Percentiles rank a stretch among this genome's conserved stretches.
These are phyloP conservation scores for Musca vetustissima DNA, from an alignment of 1,140 invertebrate genomes.

Conservation along the genomic window DNA sequence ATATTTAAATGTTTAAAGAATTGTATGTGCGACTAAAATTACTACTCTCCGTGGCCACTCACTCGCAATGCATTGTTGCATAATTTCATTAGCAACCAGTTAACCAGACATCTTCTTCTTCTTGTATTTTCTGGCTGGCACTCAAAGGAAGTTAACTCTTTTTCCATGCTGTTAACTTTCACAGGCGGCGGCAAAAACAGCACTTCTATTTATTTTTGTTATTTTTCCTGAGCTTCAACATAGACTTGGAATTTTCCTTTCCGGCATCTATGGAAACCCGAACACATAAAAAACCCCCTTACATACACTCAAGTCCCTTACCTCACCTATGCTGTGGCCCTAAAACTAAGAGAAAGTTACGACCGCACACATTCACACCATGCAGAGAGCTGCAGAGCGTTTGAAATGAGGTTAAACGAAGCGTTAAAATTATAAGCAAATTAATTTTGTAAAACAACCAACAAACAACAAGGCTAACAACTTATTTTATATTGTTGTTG, in stretches of 20 bases:
- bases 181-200: too few species aligned
- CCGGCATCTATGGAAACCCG: not conserved
- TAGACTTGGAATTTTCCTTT: not conserved
- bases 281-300: not conserved
- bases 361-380: constrained; percentile 13
- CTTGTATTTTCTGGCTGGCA: too few species aligned
- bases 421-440: constrained; percentile 32
- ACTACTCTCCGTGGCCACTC: not conserved
- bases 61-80: not conserved
- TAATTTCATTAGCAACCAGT: constrained; percentile 19
- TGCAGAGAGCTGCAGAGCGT: not conserved
- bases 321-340: not conserved
- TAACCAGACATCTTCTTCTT: not conserved
- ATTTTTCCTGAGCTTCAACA: too few species aligned
- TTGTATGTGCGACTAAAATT: too few species aligned
- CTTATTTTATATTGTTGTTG: constrained; percentile 11
- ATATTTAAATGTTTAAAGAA: too few species aligned
- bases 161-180: not conserved
- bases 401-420: constrained; percentile 29
- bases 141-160: constrained; percentile 10
- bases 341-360: not conserved
- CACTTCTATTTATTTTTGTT: too few species aligned
- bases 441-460: constrained; percentile 25
- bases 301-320: not conserved
- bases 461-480: constrained; percentile 21